Evolutionary conservation across 1,140 invertebrate species (phyloP).

Genomic region (Bathynomus jamesi): DNA sequence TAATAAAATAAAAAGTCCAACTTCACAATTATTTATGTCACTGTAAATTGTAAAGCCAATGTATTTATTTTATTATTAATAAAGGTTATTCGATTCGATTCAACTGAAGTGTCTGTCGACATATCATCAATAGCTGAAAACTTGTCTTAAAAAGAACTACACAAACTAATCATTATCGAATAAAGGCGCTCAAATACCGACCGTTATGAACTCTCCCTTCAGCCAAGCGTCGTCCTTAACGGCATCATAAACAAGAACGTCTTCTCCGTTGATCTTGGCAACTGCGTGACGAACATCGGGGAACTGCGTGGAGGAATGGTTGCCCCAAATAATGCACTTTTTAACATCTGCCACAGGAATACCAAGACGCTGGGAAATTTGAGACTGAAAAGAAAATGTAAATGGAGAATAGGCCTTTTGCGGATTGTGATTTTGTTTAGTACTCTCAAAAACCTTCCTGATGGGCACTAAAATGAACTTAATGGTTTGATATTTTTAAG

Average conservation of each 20-base stretch:
- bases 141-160: too few species aligned
- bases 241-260: slow-evolving; percentile 51
- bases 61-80: too few species aligned
- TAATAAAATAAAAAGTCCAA: not conserved
- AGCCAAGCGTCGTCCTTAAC: slow-evolving; percentile 77
- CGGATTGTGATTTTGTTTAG: too few species aligned
- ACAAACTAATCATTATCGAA: too few species aligned
- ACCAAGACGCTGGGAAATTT: slow-evolving; percentile 43
- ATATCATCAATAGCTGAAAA: not conserved
- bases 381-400: slow-evolving; percentile 23
- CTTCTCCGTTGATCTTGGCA: slow-evolving; percentile 51
- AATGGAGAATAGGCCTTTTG: not conserved
- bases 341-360: slow-evolving; percentile 63
- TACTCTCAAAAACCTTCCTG: too few species aligned
- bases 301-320: slow-evolving; percentile 97
- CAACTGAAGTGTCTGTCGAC: not conserved
- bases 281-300: slow-evolving; percentile 86
- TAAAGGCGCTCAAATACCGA: too few species aligned
- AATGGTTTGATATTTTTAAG: too few species aligned
- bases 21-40: too few species aligned
- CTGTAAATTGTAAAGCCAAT: too few species aligned
- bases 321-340: slow-evolving; percentile 98
- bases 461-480: too few species aligned
- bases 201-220: slow-evolving; percentile 66
- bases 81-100: too few species aligned